Base-by-base conservation (phyloP, 2,888 invertebrate genomes). In the Monochamus alternatus region DNA sequence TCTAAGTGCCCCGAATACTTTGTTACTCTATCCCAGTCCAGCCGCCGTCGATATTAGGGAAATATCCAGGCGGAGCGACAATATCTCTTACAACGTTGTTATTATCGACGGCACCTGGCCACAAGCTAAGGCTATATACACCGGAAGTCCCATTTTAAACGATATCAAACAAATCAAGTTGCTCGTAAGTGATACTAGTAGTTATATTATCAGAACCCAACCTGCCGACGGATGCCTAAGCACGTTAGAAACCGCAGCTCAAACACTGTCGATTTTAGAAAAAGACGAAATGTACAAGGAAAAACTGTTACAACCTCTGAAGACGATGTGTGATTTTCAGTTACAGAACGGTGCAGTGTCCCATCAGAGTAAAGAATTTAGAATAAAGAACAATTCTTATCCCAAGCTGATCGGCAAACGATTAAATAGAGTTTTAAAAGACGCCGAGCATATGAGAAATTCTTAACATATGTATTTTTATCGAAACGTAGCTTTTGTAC, bases 41-140 rank as follows among this genome's bases (percentile, higher is more conserved):
- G 90, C 92, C 81, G 94, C 97, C 2, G 89, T 94, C 68, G 93
- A 95, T 85, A 79, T 84, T 52, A 68, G 66, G 9, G 69, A 78
- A 59, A 31, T 79, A 63, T 58, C 65, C 2, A 52, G 64, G 8
- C 84, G 86, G 78, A 86, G 87, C 74, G 89, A 89, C 81, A 89
- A 90, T 71, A 83, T 44, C 12, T 65, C 70, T 60, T 91, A 95
- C 86, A 97, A 96, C 87, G 90, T 98, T 70, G 90, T 98, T 62
- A 89, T 98, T 59, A 92, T 98, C 79, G 98, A 98, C 90, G 98
- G 98, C 4, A 98, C 98, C 9, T 98, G 98, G 98, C 95, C 97
- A 0, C 98, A 98, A 89, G 97, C 98, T 3, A 97, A 96, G 88
- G 95, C 96, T 10, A 96, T 98, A 78, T 98, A 95, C 89, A 92